Conservation (phyloP, 2,888 invertebrate species). For the Geotrupes spiniger region DNA sequence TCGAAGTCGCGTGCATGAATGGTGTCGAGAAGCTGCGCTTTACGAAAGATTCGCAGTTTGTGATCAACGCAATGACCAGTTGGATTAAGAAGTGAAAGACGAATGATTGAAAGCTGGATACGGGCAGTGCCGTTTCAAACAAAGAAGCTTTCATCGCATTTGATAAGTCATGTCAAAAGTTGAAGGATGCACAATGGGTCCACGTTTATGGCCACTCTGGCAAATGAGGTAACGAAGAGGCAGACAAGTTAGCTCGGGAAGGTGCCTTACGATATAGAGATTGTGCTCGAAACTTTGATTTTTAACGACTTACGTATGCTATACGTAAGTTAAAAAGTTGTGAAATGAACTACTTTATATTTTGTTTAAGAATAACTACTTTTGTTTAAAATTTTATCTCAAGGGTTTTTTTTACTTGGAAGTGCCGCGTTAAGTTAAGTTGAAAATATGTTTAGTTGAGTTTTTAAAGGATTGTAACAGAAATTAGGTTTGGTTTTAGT, state of each 20-base stretch:
- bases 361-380: too few relatives aligned
- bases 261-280: slow-evolving; percentile 58
- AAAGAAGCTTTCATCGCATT: slow-evolving; percentile 77
- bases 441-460: too few relatives aligned
- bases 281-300: too few relatives aligned
- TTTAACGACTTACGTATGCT: too few relatives aligned
- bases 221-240: slow-evolving; percentile 84
- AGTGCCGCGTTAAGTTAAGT: too few relatives aligned
- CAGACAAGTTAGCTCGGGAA: slow-evolving; percentile 78
- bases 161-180: slow-evolving; percentile 59
- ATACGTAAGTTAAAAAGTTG: too few relatives aligned
- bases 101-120: slow-evolving; percentile 77
- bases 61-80: slow-evolving; percentile 77
- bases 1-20: slow-evolving; percentile 63
- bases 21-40: slow-evolving; percentile 70
- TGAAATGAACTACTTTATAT: too few relatives aligned
- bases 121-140: slow-evolving; percentile 81
- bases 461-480: too few relatives aligned
- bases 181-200: slow-evolving; percentile 71
- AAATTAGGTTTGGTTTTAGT: too few relatives aligned
- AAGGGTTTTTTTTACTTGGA: too few relatives aligned
- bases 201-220: slow-evolving; percentile 79
- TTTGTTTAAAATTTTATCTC: too few relatives aligned
- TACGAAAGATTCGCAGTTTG: slow-evolving; percentile 88
- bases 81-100: slow-evolving; percentile 90